Evolutionary conservation across 1,140 invertebrate species (phyloP).

Genomic region (Drosophila nasuta): DNA sequence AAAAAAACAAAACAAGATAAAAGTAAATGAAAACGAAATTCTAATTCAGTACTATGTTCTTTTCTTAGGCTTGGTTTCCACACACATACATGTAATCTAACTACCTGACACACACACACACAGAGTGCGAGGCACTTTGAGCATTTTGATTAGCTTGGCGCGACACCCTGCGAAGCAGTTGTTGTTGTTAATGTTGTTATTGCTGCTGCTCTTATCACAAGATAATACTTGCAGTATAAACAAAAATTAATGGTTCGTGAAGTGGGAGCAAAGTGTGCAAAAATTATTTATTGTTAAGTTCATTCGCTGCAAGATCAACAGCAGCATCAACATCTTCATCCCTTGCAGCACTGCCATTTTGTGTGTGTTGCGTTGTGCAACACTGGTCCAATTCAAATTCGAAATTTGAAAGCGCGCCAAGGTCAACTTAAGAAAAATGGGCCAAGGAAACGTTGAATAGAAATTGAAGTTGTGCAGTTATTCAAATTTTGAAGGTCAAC

Average conservation of each 20-base stretch:
- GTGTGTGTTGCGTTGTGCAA: background rate
- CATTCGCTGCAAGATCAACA: background rate
- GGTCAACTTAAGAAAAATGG: background rate
- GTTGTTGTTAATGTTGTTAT: background rate
- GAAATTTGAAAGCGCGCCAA: slow-evolving; percentile 6
- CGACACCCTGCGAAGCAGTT: background rate
- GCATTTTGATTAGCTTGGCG: slow-evolving; percentile 61
- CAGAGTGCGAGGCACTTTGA: slow-evolving; percentile 30
- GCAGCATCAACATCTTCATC: background rate
- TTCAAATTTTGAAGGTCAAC: background rate
- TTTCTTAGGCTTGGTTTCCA: slow-evolving; percentile 20
- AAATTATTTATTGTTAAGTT: background rate
- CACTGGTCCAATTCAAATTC: slow-evolving; percentile 13
- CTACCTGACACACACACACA: background rate
- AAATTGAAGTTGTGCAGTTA: background rate
- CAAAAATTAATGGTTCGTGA: slow-evolving; percentile 11
- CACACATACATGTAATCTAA: background rate
- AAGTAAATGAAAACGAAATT: slow-evolving; percentile 71
- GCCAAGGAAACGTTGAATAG: no score
- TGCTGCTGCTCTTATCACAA: slow-evolving; percentile 43
- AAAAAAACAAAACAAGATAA: slow-evolving; percentile 51
- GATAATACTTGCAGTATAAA: slow-evolving; percentile 47
- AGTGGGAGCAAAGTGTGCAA: slow-evolving; percentile 16
- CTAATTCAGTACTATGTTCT: slow-evolving; percentile 56
- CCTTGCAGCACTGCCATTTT: background rate